Base-by-base conservation (phyloP, 2,888 invertebrate species). In the Andrena flavipes region DNA sequence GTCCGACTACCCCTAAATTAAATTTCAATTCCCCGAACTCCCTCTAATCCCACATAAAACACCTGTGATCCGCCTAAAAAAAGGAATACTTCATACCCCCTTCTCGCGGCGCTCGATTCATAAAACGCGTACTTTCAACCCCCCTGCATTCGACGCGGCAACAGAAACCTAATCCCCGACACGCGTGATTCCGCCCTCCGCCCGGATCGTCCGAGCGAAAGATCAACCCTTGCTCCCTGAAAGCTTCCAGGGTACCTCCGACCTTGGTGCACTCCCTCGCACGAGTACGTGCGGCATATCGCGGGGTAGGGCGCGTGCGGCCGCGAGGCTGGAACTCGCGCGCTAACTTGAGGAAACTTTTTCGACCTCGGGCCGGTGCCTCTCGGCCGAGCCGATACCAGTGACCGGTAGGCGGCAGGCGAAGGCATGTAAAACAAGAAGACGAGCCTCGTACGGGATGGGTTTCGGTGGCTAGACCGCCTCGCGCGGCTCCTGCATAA, bases 401-500 rank as follows among this genome's bases (percentile, higher is more conserved):
- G 2, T 20, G 51, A 33, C 62, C 49, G 67, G 77, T 73, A 70
- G 69, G 42, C 69, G 68, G 60, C 72, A 62, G 76, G 71, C 56
- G 70, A 73, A 76, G 79, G 72, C 68, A 80, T 79, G 88, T 86
- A 87, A 88, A 88, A 86, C 81, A 81, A 79, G 81, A 82, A 71
- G 69, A 51, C 60, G 59, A 49, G 29, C 67, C 60, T 65, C 68
- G 69, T 63, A 84, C 82, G 80, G 83, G 69, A 79, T 84, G 84
- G 75, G 71, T 84, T 84, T 82, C 82, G 80, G 72, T 76, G 70
- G 83, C 80, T 86, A 90, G 83, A 82, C 86, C 68, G 67, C 51
- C 79, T 82, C 78, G 78, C 74, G 78, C 69, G 51, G 76, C 84
- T 93, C 90, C 90, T 94, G 93, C 92, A 94, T 93, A 93, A 94